These are phyloP conservation scores for Athrips mouffetella DNA, from an alignment of 2,888 invertebrate genomes.

Conservation along the genomic window DNA sequence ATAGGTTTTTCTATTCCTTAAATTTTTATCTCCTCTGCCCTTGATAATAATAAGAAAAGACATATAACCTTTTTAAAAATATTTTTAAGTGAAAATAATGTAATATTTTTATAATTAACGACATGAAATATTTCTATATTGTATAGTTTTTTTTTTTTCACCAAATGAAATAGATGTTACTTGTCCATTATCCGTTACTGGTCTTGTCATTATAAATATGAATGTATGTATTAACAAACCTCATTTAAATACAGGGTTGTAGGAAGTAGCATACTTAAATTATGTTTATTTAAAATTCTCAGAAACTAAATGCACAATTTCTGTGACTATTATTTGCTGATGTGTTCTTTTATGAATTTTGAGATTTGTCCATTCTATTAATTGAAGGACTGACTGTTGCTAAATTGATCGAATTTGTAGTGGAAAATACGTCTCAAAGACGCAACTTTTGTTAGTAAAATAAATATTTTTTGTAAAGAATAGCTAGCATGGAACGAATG, in stretches of 20 bases:
- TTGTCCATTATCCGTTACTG: too few species aligned
- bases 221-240: constrained; percentile 28
- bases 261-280: constrained; percentile 48
- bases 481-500: not conserved
- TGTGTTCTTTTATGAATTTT: too few species aligned
- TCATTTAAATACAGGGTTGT: constrained; percentile 61
- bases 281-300: not conserved
- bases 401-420: constrained; percentile 1
- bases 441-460: not conserved
- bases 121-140: too few species aligned
- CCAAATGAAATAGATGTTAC: too few species aligned
- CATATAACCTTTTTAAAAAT: not conserved
- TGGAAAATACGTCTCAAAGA: not conserved
- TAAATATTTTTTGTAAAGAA: not conserved
- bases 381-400: constrained; percentile 1
- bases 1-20: constrained; percentile 62
- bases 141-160: too few species aligned
- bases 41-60: constrained; percentile 21
- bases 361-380: too few species aligned
- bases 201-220: not conserved
- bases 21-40: constrained; percentile 60
- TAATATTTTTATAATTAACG: too few species aligned
- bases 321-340: too few species aligned
- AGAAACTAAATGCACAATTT: too few species aligned
- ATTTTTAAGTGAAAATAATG: too few species aligned